phyloP scores from a whole-genome alignment of 2,797 vertebrate genomes.

The Melanitta fusca region DNA sequence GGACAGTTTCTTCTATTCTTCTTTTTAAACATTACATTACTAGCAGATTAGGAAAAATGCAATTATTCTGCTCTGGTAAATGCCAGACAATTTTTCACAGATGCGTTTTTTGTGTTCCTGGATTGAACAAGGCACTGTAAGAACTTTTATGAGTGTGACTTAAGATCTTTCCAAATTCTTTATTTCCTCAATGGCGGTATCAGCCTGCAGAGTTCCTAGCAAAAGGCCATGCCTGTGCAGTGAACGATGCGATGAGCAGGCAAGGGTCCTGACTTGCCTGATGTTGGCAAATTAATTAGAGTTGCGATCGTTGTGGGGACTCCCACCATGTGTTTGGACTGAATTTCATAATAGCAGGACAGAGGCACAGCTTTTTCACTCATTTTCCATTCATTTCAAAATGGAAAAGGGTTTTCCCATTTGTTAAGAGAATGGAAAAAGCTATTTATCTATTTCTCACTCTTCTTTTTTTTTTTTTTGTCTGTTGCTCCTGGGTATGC shows the following conservation, averaged over 20 bases:
- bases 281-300: neutral
- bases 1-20: conserved; percentile 6
- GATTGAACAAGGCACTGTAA: neutral
- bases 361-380: neutral
- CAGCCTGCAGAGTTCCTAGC: neutral
- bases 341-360: neutral
- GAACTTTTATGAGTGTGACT: neutral
- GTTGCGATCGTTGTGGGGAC: neutral
- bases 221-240: neutral
- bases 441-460: neutral
- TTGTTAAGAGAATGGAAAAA: neutral
- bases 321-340: neutral
- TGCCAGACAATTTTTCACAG: neutral
- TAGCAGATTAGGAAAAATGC: neutral
- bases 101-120: neutral
- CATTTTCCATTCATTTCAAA: neutral
- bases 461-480: neutral
- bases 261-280: neutral
- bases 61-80: neutral
- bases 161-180: neutral
- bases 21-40: neutral
- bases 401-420: neutral
- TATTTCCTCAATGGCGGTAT: neutral
- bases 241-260: neutral
- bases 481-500: neutral